These are phyloP conservation scores for Nannospalax galili DNA, from an alignment of 2,113 vertebrate genomes.

Conservation along the genomic window DNA sequence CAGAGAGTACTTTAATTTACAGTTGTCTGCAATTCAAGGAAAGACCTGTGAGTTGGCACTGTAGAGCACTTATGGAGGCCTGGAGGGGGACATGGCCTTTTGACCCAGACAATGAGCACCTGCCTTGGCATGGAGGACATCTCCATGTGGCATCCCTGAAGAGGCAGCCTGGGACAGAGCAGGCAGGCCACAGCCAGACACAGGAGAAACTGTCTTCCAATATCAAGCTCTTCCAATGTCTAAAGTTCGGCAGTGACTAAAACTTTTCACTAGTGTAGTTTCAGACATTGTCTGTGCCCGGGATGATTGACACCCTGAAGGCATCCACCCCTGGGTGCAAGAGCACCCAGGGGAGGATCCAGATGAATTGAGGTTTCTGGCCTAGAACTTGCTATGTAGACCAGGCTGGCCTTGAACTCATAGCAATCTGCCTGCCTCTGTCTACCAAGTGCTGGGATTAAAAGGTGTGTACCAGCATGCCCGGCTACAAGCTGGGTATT, in stretches of 20 bases:
- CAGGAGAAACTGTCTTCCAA: no score
- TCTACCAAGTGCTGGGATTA: neutral
- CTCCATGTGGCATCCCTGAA: neutral
- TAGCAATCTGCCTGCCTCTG: neutral
- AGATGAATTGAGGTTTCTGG: neutral
- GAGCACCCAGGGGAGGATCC: neutral
- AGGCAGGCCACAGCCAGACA: neutral
- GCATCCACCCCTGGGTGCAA: neutral
- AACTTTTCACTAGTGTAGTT: neutral
- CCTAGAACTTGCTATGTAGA: neutral
- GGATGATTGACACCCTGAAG: neutral
- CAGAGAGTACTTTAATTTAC: no score
- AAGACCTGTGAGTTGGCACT: neutral
- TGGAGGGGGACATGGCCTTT: neutral
- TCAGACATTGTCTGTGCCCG: no score
- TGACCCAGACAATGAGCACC: neutral
- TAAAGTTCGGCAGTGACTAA: neutral
- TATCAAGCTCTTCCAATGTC: neutral
- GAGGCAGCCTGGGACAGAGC: no score
- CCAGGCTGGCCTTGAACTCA: neutral
- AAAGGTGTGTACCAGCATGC: neutral
- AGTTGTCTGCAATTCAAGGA: neutral
- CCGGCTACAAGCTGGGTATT: neutral
- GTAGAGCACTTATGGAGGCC: no score
- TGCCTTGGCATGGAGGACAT: neutral